phyloP scores from a whole-genome alignment of 2,797 vertebrate species.

The Petrocephalus schoutedeni region DNA sequence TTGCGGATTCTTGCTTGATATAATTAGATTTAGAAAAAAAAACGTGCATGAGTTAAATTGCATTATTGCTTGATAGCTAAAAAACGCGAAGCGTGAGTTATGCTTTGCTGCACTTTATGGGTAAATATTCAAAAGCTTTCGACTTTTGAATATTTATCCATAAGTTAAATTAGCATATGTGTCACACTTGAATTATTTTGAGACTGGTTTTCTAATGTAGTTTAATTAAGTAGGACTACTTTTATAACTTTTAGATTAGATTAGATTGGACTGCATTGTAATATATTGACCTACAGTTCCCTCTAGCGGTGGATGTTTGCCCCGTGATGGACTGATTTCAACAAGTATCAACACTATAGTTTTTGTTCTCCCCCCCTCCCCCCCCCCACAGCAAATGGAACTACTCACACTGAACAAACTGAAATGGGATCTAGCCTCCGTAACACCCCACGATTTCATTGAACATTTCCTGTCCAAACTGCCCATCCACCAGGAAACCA shows the following conservation, averaged over 20 bases:
- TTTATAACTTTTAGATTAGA: neutral
- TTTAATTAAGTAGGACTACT: neutral
- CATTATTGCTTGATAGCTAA: neutral
- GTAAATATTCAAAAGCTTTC: neutral
- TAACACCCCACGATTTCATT: conserved; percentile 95
- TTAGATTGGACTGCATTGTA: neutral
- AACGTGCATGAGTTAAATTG: neutral
- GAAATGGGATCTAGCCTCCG: conserved; percentile 96
- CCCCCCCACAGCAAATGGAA: conserved; percentile 83
- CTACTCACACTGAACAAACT: conserved; percentile 91
- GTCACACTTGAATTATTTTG: neutral
- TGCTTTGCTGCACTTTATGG: neutral
- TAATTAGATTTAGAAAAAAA: neutral
- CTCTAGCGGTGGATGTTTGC: conserved; percentile 40
- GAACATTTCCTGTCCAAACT: conserved; percentile 97
- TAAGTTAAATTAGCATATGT: neutral
- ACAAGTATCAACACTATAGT: conserved; percentile 5
- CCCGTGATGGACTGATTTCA: neutral
- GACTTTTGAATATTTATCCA: neutral
- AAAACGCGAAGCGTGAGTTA: neutral
- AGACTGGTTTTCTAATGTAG: neutral
- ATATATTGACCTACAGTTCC: conserved; percentile 17
- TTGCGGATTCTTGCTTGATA: neutral
- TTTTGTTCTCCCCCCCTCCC: conserved; percentile 26
- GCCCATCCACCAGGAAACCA: conserved; percentile 80